Evolutionary conservation across 2,797 vertebrate species (phyloP), one percentile per base, ranked within the genome.

Genomic region (Alca torda): DNA sequence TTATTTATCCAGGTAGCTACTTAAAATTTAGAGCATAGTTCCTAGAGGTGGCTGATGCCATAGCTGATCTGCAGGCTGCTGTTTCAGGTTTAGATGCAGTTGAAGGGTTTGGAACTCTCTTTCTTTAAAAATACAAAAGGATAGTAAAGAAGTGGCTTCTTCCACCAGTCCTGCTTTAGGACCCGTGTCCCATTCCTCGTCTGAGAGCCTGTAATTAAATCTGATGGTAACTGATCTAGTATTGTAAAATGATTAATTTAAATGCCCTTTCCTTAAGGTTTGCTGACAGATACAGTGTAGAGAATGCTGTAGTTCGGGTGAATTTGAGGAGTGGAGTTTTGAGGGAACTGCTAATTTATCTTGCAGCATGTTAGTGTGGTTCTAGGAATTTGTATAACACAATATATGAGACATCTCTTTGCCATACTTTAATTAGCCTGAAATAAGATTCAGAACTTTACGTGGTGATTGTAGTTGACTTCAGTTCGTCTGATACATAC

Each of bases 221-320:
- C 89, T 84, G 41, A 9, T 7, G 4, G 87, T 91, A 91, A 86
- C 53, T 87, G 89, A 93, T 94, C 73, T 53, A 12, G 30, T 65
- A 43, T 41, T 88, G 54, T 81, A 86, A 90, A 94, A 94, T 93
- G 50, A 84, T 95, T 88, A 77, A 86, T 93, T 94, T 93, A 95
- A 83, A 60, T 72, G 54, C 18, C 45, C 61, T 85, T 93, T 83
- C 61, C 73, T 67, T 94, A 68, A 60, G 35, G 43, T 82, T 89
- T 90, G 63, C 51, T 53, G 50, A 30, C 3, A 21, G 33, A n/a
- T 61, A 11, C 50, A 53, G 67, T 57, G 21, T 13, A 50, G 41
- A 90, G n/a, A 80, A 86, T 86, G 53, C 16, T 0, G 0, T 56
- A 67, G n/a, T 74, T 89, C 31, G 16, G 37, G 31, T 79, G 64